Base-by-base conservation (phyloP, 2,113 vertebrate species). In the Puffinus mauretanicus region DNA sequence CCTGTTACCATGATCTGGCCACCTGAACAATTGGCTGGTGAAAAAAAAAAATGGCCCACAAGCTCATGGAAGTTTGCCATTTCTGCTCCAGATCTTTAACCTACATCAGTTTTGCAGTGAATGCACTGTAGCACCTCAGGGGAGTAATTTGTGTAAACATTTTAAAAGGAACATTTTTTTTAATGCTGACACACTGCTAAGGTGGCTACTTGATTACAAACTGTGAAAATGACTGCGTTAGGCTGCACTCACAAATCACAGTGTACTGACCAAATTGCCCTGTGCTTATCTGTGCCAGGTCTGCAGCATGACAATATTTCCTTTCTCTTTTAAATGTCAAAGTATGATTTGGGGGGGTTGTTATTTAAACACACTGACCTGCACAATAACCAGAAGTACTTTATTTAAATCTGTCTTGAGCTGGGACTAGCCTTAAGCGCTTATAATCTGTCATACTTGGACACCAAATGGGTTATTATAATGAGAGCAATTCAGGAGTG, bases 301-400 rank as follows among this genome's bases (percentile, higher is more conserved):
- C 96, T 90, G 87, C 78, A 90, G 93, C 78, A 86, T 19, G 75
- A 97, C 96, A 94, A 38, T 83, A 87, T 82, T 90, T 92, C 88
- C 88, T 93, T 87, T 95, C 80, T 86, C 96, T 94, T 96, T 96
- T 95, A 96, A 96, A 96, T 86, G 95, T 95, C 94, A 88, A 92
- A 94, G 89, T 86, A 84, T 91, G 96, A 95, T 88, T 80, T 91
- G 97, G 77, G 75, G 75, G 83, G 89, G 82, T 82, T 97, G 95
- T 92, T 92, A 96, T 94, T 91, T 97, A 97, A 97, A 96, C 96
- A 96, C 34, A 85, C 65, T 87, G 95, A 95, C 95, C 97, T 90
- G 88, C 88, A 97, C 94, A 95, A 95, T 81, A 96, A 92, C 94
- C 90, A 96, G 86, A 96, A 93, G 94, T 94, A 97, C 95, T 82